Evolutionary conservation across 2,797 vertebrate species (phyloP), one percentile per base, ranked within the genome.

Genomic region (Poecilia wingei): DNA sequence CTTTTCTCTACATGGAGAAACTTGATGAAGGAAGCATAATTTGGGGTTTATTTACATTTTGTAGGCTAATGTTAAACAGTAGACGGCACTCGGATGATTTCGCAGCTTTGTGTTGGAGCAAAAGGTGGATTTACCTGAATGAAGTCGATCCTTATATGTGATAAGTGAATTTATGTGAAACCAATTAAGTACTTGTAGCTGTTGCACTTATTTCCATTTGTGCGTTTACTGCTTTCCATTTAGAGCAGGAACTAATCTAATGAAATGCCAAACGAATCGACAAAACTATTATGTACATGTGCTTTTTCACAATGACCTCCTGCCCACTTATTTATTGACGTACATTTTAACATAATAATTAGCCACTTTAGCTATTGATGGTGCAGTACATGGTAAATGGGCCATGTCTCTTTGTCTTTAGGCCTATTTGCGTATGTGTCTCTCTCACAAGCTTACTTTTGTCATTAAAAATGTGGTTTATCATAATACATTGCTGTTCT

Each of bases 91-190:
- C 8, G 45, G 49, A 2, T 10, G 3, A 57, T 75, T 33, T 64
- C 46, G 41, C 33, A 5, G 16, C 7, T 16, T 20, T 70, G 22
- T 69, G 9, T 28, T 64, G 16, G 61, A 46, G 47, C 61, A 39
- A 72, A 51, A 9, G n/a, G 14, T 66, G 46, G 47, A 79, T 77
- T 84, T 81, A 68, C 72, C 33, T 79, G 59, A 70, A 14, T 57
- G 1, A 0, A 59, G 75, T 78, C 31, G 70, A 28, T 57, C n/a
- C 51, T 80, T 25, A 25, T 41, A 18, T 2, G 33, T 68, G 64
- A 68, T 39, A 6, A 45, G 10, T 70, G 4, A 22, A 45, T 3
- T n/a, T 25, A 70, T 70, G 4, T n/a, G 41, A 69, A 43, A 69
- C 66, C 66, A 69, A 14, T 70, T 45, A 16, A 28, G 4, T 14